A percentile compares a stretch with the other conserved stretches of the same genome.
phyloP scores from a whole-genome alignment of 2,888 invertebrate species.

The Metallyticus violacea region DNA sequence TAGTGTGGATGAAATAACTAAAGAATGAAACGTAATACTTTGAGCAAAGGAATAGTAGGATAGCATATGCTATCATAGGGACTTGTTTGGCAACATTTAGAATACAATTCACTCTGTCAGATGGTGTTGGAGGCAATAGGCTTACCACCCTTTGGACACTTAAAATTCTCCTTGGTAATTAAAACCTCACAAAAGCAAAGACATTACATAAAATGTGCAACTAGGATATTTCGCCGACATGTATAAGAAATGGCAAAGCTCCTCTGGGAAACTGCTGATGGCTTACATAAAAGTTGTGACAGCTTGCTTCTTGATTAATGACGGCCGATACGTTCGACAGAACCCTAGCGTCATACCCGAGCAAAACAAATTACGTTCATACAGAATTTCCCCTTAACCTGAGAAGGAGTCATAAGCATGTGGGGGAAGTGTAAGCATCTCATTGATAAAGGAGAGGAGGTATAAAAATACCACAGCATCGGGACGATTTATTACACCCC shows the following conservation, averaged over 20 bases:
- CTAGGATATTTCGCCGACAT: not conserved
- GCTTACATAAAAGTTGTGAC: not conserved
- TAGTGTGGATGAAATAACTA: no score
- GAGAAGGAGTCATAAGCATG: not conserved
- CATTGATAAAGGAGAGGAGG: not conserved
- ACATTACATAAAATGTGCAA: not conserved
- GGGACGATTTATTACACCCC: not conserved
- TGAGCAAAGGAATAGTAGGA: no score
- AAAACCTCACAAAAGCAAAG: no score
- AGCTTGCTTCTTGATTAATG: not conserved
- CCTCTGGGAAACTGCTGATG: not conserved
- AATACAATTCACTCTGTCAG: no score
- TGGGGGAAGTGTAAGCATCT: not conserved
- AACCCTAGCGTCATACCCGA: not conserved
- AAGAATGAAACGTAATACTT: no score
- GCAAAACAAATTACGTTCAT: not conserved
- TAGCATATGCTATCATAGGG: no score
- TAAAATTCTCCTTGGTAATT: no score
- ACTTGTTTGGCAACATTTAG: no score
- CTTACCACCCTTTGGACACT: no score
- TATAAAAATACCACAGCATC: not conserved
- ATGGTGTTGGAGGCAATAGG: no score
- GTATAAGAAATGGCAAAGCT: not conserved
- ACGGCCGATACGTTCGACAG: not conserved
- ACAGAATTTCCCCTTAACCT: not conserved